Evolutionary conservation across 1,140 invertebrate genomes (phyloP), one percentile per base, ranked within the genome.

Genomic region (Periplaneta americana): DNA sequence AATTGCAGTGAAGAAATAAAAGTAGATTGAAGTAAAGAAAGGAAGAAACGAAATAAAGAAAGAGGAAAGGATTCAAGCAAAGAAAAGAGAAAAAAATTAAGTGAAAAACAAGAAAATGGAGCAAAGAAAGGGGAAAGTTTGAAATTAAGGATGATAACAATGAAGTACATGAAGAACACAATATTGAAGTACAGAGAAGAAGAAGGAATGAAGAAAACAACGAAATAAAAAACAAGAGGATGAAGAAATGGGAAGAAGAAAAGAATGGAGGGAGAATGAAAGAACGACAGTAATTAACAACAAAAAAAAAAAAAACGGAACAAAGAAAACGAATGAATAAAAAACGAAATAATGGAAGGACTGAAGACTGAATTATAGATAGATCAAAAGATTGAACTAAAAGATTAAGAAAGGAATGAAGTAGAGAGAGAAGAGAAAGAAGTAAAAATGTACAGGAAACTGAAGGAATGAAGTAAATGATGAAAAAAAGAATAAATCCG

Each of bases 371-470:
- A n/a, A n/a, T n/a, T n/a, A n/a, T n/a, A n/a, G n/a, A n/a, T n/a
- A n/a, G 28, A 66, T 17, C 10, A 32, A 80, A 39, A 78, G 77
- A 15, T 11, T 15, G 77, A 33, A 36, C 9, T 10, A 36, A 13
- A 33, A 28, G 34, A 39, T 11, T 11, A 15, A 36, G 34, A 10
- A 78, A 11, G 28, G 32, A 77, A 74, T 82, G 74, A 79, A 74
- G 80, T 48, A 82, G 81, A 82, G 83, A 82, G 81, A 83, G 74
- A 83, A 79, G 81, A 75, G 66, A 82, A 74, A 35, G 32, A 33
- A 18, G 28, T 10, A 36, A 34, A 36, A 28, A 33, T n/a, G 9
- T 36, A 74, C 39, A 80, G 76, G 37, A 28, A 34, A 36, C 22
- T 76, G 32, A 74, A 13, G n/a, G n/a, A 74, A 28, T 10, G 32